A percentile compares a stretch with the other conserved stretches of the same genome.
Evolutionary conservation across 2,888 invertebrate species (phyloP).

Genomic region (Ypsolopha scabrella): DNA sequence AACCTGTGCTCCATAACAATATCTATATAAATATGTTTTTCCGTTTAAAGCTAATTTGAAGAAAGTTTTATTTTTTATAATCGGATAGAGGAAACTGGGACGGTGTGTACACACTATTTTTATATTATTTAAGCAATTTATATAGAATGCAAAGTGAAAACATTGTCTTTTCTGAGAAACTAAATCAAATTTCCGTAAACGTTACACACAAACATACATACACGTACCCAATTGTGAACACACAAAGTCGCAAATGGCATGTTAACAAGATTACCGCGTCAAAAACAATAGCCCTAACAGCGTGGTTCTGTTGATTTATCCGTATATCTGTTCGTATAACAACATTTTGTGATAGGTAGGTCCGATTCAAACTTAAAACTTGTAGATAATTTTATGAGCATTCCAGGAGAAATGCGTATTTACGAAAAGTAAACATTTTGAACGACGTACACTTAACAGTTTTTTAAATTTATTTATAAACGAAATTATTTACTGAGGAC

Average conservation of each 20-base stretch:
- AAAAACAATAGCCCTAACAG: background rate
- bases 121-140: constrained; percentile 27
- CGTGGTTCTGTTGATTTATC: background rate
- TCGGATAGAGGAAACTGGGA: constrained; percentile 66
- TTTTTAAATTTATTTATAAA: too few species aligned
- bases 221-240: background rate
- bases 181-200: background rate
- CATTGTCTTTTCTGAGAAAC: background rate
- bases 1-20: constrained; percentile 68
- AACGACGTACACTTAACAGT: too few species aligned
- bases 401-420: too few species aligned
- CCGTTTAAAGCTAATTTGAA: constrained; percentile 57
- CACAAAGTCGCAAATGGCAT: background rate
- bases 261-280: background rate
- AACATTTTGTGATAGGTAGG: too few species aligned
- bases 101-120: constrained; percentile 41
- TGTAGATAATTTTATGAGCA: too few species aligned
- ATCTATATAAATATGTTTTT: constrained; percentile 63
- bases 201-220: background rate
- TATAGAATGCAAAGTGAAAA: constrained; percentile 14
- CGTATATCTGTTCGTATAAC: too few species aligned
- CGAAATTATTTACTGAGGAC: background rate
- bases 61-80: constrained; percentile 30
- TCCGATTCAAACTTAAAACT: too few species aligned
- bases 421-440: too few species aligned